Evolutionary conservation across 2,113 vertebrate species (phyloP).

Genomic region (Empidonax alnorum): DNA sequence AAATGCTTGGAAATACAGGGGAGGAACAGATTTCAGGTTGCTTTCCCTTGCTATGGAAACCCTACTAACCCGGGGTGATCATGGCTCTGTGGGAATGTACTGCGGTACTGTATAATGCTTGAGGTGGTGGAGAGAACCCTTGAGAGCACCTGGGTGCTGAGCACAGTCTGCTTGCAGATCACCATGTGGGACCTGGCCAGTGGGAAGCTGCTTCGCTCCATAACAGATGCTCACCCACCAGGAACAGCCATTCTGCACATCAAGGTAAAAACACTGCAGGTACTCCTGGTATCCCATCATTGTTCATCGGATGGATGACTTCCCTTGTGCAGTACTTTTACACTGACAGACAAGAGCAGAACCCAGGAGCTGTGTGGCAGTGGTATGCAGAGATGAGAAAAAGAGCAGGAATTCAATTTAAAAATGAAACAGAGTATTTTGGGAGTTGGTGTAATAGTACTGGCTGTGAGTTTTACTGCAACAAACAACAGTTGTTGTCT

Average conservation of each 20-base stretch:
- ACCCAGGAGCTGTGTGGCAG: not conserved
- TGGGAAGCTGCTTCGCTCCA: constrained; percentile 94
- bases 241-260: constrained; percentile 95
- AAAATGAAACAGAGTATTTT: not conserved
- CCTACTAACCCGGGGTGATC: not conserved
- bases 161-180: constrained; percentile 81
- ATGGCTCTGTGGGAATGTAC: not conserved
- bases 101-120: rapidly evolving
- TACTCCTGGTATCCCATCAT: not conserved
- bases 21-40: not conserved
- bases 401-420: not conserved
- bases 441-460: not conserved
- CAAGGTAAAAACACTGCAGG: constrained; percentile 80
- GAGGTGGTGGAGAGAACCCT: not conserved
- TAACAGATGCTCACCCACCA: constrained; percentile 96
- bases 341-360: not conserved
- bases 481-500: not conserved
- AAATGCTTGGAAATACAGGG: not conserved
- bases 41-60: not conserved
- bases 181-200: constrained; percentile 99
- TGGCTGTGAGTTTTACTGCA: not conserved
- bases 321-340: not conserved
- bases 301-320: not conserved
- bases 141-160: not conserved
- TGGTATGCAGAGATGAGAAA: not conserved